These are phyloP conservation scores for Drosophila rellima DNA, from an alignment of 2,888 invertebrate genomes.

Conservation along the genomic window DNA sequence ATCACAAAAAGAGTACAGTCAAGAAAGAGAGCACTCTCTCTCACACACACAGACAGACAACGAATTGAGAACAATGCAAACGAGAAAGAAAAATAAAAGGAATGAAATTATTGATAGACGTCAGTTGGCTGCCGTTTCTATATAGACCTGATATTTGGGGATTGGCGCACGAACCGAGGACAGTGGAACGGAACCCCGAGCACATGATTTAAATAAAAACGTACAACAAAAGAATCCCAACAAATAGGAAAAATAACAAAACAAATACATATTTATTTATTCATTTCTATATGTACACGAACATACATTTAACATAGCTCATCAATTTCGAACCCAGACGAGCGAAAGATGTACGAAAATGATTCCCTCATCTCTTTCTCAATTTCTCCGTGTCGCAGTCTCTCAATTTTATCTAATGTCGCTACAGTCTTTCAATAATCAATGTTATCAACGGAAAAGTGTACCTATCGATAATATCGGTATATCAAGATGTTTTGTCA, in stretches of 20 bases:
- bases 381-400: not conserved
- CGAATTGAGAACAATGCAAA: slow-evolving; percentile 6
- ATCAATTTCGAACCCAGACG: slow-evolving; percentile 58
- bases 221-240: slow-evolving; percentile 63
- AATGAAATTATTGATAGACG: slow-evolving; percentile 75
- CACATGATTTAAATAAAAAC: slow-evolving; percentile 78
- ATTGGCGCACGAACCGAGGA: slow-evolving; percentile 48
- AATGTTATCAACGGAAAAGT: not conserved
- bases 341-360: slow-evolving; percentile 44
- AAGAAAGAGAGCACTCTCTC: slow-evolving; percentile 11
- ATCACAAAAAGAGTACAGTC: slow-evolving; percentile 13
- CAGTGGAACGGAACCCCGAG: slow-evolving; percentile 53
- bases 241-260: slow-evolving; percentile 43
- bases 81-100: slow-evolving; percentile 6
- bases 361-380: not conserved
- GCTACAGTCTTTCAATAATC: slow-evolving; percentile 56
- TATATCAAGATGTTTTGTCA: slow-evolving; percentile 7
- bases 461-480: slow-evolving; percentile 10
- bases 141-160: slow-evolving; percentile 30
- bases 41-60: slow-evolving; percentile 1
- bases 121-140: slow-evolving; percentile 66
- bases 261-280: slow-evolving; percentile 28
- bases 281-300: not conserved
- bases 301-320: slow-evolving; percentile 48
- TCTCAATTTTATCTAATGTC: slow-evolving; percentile 27